A percentile compares a stretch with the other conserved stretches of the same genome.
phyloP scores from a whole-genome alignment of 2,797 vertebrate genomes.

The Bufotes viridis region DNA sequence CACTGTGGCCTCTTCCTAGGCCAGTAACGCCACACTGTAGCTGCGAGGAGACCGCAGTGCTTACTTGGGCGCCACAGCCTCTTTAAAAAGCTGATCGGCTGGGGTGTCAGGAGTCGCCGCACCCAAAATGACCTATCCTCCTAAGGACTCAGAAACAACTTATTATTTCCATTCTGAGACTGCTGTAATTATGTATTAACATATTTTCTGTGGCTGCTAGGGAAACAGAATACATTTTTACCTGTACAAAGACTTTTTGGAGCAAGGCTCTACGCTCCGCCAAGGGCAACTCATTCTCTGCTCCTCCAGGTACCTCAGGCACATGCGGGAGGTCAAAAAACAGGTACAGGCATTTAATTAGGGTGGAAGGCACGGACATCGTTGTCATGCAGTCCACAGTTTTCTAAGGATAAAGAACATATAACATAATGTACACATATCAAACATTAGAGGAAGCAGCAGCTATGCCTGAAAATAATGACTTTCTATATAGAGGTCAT shows the following conservation, averaged over 20 bases:
- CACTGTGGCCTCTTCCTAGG: too few relatives aligned
- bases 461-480: background rate
- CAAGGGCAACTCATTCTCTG: conserved; percentile 89
- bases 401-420: conserved; percentile 81
- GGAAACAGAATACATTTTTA: conserved; percentile 64
- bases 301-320: conserved; percentile 85
- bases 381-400: conserved; percentile 99
- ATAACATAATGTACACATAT: background rate
- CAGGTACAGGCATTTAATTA: conserved; percentile 98
- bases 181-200: too few relatives aligned
- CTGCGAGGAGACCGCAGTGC: too few relatives aligned
- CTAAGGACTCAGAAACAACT: too few relatives aligned
- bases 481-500: background rate
- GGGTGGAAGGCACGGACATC: conserved; percentile 98
- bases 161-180: too few relatives aligned
- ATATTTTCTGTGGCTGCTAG: background rate
- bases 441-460: background rate
- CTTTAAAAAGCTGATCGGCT: too few relatives aligned
- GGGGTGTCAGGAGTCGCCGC: too few relatives aligned
- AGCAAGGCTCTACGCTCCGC: conserved; percentile 90
- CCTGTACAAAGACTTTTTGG: conserved; percentile 99
- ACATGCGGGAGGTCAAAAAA: conserved; percentile 99
- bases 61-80: too few relatives aligned
- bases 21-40: too few relatives aligned
- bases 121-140: too few relatives aligned